These are phyloP conservation scores for Elmis aenea DNA, from an alignment of 2,888 invertebrate genomes.

Conservation along the genomic window DNA sequence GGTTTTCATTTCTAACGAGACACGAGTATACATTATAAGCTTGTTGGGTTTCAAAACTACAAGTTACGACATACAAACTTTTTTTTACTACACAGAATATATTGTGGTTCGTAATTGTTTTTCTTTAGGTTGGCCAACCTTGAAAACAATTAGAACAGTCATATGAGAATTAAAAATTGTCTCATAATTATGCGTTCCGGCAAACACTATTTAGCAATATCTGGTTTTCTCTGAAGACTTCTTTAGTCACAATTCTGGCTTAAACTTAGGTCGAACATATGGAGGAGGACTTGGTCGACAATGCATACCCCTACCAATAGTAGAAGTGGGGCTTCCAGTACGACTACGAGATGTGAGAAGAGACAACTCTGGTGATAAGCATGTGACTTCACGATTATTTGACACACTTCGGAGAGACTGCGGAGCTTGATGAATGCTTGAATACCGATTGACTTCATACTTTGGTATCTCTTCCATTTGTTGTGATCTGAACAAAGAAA, in stretches of 20 bases:
- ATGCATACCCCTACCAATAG: constrained; percentile 40
- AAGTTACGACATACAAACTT: too few species aligned
- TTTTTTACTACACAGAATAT: too few species aligned
- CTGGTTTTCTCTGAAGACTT: constrained; percentile 50
- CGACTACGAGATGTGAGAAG: constrained; percentile 33
- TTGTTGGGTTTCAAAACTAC: too few species aligned
- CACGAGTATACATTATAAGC: too few species aligned
- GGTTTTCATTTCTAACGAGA: too few species aligned
- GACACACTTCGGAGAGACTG: constrained; percentile 58
- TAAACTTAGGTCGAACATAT: constrained; percentile 52
- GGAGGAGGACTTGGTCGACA: constrained; percentile 57
- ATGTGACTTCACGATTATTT: constrained; percentile 32
- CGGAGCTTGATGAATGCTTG: constrained; percentile 53
- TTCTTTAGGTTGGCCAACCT: too few species aligned
- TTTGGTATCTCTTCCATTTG: constrained; percentile 46
- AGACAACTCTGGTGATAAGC: constrained; percentile 38
- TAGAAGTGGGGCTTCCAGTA: constrained; percentile 42
- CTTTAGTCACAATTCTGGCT: constrained; percentile 54
- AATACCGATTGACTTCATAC: constrained; percentile 61
- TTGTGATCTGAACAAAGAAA: constrained; percentile 35
- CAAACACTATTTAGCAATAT: constrained; percentile 45
- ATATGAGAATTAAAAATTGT: too few species aligned
- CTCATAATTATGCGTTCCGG: background rate
- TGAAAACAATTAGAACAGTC: too few species aligned
- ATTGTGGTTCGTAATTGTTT: too few species aligned